Evolutionary conservation across 2,888 invertebrate genomes (phyloP).

Genomic region (Uropetala carovei): DNA sequence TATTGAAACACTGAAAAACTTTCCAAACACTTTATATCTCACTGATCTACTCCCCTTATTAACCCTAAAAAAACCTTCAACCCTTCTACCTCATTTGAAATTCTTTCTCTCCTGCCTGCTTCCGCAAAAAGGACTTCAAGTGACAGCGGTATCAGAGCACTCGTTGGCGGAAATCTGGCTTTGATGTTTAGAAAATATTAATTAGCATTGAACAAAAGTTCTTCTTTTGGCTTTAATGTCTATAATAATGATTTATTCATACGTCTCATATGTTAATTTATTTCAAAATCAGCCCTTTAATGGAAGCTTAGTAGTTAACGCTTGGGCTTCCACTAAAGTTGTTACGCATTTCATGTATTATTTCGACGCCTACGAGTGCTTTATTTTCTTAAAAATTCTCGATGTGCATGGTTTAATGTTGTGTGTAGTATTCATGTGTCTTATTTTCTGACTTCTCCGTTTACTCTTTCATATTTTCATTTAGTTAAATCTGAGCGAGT

Average conservation of each 20-base stretch:
- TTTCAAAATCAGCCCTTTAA: neutral
- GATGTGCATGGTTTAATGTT: conserved; percentile 48
- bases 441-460: neutral
- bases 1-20: conserved; percentile 29
- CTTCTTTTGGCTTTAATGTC: neutral
- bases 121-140: conserved; percentile 55
- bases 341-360: neutral
- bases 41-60: neutral
- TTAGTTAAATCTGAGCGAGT: neutral
- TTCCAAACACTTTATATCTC: neutral
- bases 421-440: conserved; percentile 39
- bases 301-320: neutral
- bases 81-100: conserved; percentile 17
- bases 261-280: neutral
- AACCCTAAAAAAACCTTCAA: conserved; percentile 9
- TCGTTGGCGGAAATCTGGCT: neutral
- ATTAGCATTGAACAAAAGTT: neutral
- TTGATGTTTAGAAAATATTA: neutral
- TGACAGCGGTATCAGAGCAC: conserved; percentile 61
- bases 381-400: conserved; percentile 55
- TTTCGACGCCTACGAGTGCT: conserved; percentile 40
- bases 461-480: neutral
- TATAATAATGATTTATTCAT: neutral
- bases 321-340: neutral
- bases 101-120: conserved; percentile 55